Conservation (phyloP, 2,113 vertebrate genomes). For the Oryzias curvinotus region DNA sequence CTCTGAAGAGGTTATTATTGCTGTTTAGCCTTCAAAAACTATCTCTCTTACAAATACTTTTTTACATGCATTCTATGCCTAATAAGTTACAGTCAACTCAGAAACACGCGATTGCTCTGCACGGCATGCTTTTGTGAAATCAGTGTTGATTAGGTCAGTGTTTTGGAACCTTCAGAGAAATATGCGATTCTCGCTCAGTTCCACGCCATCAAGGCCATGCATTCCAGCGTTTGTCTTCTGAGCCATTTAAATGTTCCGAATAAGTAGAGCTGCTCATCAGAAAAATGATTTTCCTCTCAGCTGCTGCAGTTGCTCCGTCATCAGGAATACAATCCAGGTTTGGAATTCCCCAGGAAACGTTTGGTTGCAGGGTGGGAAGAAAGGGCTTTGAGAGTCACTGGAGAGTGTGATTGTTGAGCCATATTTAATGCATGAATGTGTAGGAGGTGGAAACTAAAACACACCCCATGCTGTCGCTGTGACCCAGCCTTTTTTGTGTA, state of each 20-base stretch:
- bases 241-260: conserved; percentile 12
- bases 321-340: conserved; percentile 64
- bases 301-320: conserved; percentile 66
- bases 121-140: conserved; percentile 3
- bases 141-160: conserved; percentile 1
- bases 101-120: not conserved
- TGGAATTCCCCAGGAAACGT: conserved; percentile 71
- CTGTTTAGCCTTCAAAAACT: conserved; percentile 47
- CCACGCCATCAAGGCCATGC: conserved; percentile 1
- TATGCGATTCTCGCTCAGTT: not conserved
- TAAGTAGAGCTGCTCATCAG: conserved; percentile 36
- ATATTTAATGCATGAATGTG: conserved; percentile 67
- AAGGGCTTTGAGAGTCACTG: conserved; percentile 44
- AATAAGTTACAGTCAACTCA: conserved; percentile 26
- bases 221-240: conserved; percentile 15
- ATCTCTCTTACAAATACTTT: conserved; percentile 36
- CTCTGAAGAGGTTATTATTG: conserved; percentile 56
- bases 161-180: not conserved
- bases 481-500: conserved; percentile 58
- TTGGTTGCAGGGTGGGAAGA: conserved; percentile 47
- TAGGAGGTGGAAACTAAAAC: conserved; percentile 67
- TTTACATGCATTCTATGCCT: conserved; percentile 26
- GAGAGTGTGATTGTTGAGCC: conserved; percentile 67
- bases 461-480: conserved; percentile 60
- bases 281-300: conserved; percentile 61